A percentile compares a stretch with the other conserved stretches of the same genome.
These are phyloP conservation scores for Tiliqua scincoides DNA, from an alignment of 2,113 vertebrate genomes.

Conservation along the genomic window DNA sequence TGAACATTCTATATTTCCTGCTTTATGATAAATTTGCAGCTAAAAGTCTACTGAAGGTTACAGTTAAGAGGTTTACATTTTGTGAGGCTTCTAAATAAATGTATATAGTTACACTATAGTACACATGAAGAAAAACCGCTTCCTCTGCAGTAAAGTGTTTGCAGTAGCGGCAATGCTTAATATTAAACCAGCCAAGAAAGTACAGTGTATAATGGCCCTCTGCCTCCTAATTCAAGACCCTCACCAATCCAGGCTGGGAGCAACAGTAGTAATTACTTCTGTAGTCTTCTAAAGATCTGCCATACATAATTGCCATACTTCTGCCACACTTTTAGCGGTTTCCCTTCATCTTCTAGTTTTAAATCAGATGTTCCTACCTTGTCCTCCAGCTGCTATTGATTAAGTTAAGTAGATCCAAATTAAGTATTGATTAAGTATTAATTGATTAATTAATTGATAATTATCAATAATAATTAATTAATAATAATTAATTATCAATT, in stretches of 20 bases:
- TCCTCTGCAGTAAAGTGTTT: neutral
- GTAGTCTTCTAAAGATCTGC: neutral
- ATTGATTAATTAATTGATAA: no score
- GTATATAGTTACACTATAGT: neutral
- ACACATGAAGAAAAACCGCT: neutral
- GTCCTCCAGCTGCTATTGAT: neutral
- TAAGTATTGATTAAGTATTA: no score
- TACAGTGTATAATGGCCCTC: neutral
- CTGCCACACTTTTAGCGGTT: neutral
- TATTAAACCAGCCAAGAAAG: neutral
- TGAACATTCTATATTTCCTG: slow-evolving; percentile 23
- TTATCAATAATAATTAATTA: no score
- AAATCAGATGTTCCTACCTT: neutral
- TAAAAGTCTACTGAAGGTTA: neutral
- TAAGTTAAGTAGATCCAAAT: no score
- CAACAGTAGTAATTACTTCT: neutral
- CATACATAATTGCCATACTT: no score
- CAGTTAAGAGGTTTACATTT: neutral
- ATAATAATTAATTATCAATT: no score
- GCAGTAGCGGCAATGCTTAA: neutral
- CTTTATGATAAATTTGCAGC: neutral
- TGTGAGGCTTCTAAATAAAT: neutral
- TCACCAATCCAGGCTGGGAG: neutral
- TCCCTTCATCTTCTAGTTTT: neutral
- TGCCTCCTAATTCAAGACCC: neutral